These are phyloP conservation scores for Sceloporus tristichus DNA, from an alignment of 2,113 vertebrate genomes.

Conservation along the genomic window DNA sequence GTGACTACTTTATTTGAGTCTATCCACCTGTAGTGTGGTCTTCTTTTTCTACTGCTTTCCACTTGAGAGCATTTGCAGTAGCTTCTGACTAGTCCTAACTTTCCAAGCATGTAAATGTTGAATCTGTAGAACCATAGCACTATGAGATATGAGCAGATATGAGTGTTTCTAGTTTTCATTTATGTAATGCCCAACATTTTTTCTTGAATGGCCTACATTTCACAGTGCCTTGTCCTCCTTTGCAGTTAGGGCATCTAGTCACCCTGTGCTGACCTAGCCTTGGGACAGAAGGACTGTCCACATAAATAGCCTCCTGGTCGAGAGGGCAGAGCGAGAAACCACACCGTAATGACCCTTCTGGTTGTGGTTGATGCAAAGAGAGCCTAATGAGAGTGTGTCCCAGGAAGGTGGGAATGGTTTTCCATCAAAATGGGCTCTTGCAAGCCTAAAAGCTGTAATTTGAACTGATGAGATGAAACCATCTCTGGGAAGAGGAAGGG, in stretches of 20 bases:
- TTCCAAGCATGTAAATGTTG: background rate
- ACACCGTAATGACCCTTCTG: background rate
- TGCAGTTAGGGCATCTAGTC: too few relatives aligned
- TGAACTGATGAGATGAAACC: slow-evolving; percentile 48
- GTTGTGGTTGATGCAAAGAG: slow-evolving; percentile 49
- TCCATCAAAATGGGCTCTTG: slow-evolving; percentile 52
- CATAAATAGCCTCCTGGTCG: background rate
- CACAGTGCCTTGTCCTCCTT: too few relatives aligned
- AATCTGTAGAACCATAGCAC: background rate
- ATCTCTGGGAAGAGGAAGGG: background rate
- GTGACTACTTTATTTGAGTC: too few relatives aligned
- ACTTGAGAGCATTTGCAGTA: background rate
- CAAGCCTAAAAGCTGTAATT: slow-evolving; percentile 43
- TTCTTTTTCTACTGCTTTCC: too few relatives aligned
- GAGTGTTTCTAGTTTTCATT: too few relatives aligned
- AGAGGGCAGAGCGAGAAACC: slow-evolving; percentile 54
- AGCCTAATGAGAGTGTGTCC: slow-evolving; percentile 63
- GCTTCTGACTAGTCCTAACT: background rate
- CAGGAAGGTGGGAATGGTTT: background rate
- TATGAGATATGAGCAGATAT: background rate
- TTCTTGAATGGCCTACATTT: too few relatives aligned
- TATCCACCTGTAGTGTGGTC: too few relatives aligned
- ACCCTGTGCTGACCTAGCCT: background rate
- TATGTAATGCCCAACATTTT: too few relatives aligned
- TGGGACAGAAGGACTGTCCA: background rate